A percentile compares a stretch with the other conserved stretches of the same genome.
Conservation (phyloP, 1,140 invertebrate genomes). For the Pinna nobilis region DNA sequence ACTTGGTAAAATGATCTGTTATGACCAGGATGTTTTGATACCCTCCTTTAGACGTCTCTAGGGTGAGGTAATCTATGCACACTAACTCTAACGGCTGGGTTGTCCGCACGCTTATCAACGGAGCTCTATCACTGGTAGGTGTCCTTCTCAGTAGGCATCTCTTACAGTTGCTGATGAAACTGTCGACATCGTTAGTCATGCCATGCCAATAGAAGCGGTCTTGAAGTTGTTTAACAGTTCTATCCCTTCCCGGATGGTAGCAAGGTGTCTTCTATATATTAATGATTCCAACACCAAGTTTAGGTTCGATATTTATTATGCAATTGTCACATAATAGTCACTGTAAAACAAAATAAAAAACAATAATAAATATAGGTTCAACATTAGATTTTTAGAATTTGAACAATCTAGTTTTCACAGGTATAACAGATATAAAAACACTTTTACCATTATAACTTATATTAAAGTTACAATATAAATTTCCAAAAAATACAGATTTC, state of each 20-base stretch:
- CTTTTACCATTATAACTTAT: too few relatives aligned
- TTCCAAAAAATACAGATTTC: too few relatives aligned
- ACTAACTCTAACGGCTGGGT: slow-evolving; percentile 25
- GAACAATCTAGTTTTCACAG: too few relatives aligned
- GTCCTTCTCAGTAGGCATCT: slow-evolving; percentile 10
- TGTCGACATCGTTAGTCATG: slow-evolving; percentile 33
- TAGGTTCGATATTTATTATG: too few relatives aligned
- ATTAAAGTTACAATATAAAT: too few relatives aligned
- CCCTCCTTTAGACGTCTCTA: slow-evolving; percentile 23
- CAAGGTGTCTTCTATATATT: too few relatives aligned
- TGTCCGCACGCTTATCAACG: slow-evolving; percentile 13
- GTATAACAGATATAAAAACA: too few relatives aligned
- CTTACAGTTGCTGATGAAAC: slow-evolving; percentile 20
- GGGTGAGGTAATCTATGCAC: slow-evolving; percentile 32
- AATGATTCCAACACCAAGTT: too few relatives aligned
- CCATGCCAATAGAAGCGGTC: slow-evolving; percentile 37
- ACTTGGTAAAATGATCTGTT: slow-evolving; percentile 22
- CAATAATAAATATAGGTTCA: too few relatives aligned
- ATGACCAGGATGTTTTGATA: slow-evolving; percentile 25
- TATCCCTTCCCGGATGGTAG: slow-evolving; percentile 26
- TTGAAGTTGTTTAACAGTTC: slow-evolving; percentile 1
- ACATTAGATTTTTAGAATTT: too few relatives aligned
- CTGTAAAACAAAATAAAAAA: too few relatives aligned
- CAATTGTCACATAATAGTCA: too few relatives aligned
- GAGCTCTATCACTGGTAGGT: neutral